Conservation (phyloP, 2,888 invertebrate species). For the Cantharis nigra region DNA sequence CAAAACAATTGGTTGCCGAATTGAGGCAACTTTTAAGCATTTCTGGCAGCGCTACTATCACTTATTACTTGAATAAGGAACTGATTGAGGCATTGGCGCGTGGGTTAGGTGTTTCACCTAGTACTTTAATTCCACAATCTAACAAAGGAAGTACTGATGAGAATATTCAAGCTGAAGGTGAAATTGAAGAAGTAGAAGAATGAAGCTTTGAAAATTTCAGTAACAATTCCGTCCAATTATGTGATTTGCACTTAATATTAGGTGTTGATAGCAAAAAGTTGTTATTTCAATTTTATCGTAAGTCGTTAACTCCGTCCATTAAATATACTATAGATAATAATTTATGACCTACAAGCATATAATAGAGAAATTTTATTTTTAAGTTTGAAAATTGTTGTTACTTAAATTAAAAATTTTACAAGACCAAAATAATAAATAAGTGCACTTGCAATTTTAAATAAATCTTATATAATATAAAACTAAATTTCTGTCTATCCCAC, state of each 20-base stretch:
- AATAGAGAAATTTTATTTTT: neutral
- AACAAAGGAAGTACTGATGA: neutral
- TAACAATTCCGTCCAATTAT: slow-evolving; percentile 16
- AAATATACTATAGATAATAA: neutral
- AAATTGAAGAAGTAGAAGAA: slow-evolving; percentile 43
- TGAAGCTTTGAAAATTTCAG: neutral
- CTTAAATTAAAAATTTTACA: neutral
- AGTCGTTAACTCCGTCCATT: neutral
- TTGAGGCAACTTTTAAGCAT: slow-evolving; percentile 47
- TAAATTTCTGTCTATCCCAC: no score
- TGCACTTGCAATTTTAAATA: no score
- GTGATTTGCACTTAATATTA: neutral
- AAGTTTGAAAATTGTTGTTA: neutral
- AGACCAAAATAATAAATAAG: no score
- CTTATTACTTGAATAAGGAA: slow-evolving; percentile 54
- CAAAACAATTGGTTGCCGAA: slow-evolving; percentile 50
- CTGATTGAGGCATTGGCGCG: slow-evolving; percentile 50
- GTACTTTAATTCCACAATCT: slow-evolving; percentile 42
- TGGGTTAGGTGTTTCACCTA: slow-evolving; percentile 49
- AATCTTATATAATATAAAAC: no score
- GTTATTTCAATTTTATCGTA: neutral
- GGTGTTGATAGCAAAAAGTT: neutral
- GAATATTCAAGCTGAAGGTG: slow-evolving; percentile 39
- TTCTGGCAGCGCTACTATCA: slow-evolving; percentile 46
- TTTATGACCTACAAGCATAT: neutral